Base-by-base conservation (phyloP, 2,113 vertebrate species). In the Xenopus borealis region DNA sequence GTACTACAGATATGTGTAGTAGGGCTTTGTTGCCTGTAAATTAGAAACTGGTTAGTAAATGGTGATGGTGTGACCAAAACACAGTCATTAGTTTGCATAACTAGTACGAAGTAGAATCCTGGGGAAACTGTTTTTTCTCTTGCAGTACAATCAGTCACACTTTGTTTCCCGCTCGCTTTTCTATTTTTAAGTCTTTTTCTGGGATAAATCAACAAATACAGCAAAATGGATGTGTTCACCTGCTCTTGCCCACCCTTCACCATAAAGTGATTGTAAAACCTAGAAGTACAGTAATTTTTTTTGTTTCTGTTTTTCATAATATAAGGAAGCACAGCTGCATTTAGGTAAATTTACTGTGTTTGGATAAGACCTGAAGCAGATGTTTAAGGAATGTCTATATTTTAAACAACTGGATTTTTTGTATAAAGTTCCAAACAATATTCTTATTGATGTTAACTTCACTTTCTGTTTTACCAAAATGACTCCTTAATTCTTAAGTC, bases 381-480 rank as follows among this genome's bases (percentile, higher is more conserved):
- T 75, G 73, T 75, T 17, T 52, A 4, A 69, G 66, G 73, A 69
- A 75, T 75, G 58, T 62, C 58, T 47, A 30, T 44, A 62, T 69
- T 69, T 75, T 69, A 75, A 75, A 75, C 66, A 69, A 75, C 46
- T 45, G 58, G 66, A 75, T 69, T 68, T 53, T 69, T 61, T 75
- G 66, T 62, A 69, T 19, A 17, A n/a, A 19, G 58, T 69, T 62
- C 57, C 19, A 57, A 67, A 69, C 59, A 75, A 69, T 69, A 75
- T 75, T 75, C 59, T 62, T 69, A 55, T 62, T 75, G 73, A 75
- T 58, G 69, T 40, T 16, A 53, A 63, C 46, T 55, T 75, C 59
- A 69, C 27, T 75, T 75, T 63, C 18, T 75, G 10, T 63, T 63
- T 47, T 53, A 69, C 58, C n/a, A 63, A 69, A 52, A 69, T 40